Evolutionary conservation across 2,113 vertebrate species (phyloP).

Genomic region (Pica pica): DNA sequence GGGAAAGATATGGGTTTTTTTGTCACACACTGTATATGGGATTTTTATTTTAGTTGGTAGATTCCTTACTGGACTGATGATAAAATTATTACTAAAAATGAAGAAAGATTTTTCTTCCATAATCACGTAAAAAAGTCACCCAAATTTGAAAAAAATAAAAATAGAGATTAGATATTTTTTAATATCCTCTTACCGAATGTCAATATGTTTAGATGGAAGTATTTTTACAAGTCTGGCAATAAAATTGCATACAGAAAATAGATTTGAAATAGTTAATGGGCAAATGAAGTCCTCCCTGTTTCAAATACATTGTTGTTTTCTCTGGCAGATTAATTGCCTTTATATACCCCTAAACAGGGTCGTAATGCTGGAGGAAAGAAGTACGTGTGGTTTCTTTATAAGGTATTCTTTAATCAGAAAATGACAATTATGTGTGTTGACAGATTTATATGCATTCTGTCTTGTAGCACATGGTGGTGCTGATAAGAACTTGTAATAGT

Average conservation of each 20-base stretch:
- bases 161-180: not conserved
- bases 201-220: not conserved
- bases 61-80: not conserved
- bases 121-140: not conserved
- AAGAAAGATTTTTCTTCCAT: not conserved
- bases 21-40: not conserved
- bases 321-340: not conserved
- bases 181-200: not conserved
- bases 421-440: not conserved
- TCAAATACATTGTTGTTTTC: not conserved
- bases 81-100: not conserved
- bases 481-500: conserved; percentile 3
- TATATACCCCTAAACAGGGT: not conserved
- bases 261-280: not conserved
- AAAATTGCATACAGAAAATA: not conserved
- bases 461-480: not conserved
- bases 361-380: not conserved
- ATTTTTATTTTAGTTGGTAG: not conserved
- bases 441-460: not conserved
- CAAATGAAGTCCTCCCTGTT: not conserved
- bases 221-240: not conserved
- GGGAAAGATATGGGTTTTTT: not conserved
- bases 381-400: not conserved
- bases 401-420: not conserved
- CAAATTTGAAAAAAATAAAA: not conserved